Base-by-base conservation (phyloP, 2,797 vertebrate species). In the Gobio occitaniae region DNA sequence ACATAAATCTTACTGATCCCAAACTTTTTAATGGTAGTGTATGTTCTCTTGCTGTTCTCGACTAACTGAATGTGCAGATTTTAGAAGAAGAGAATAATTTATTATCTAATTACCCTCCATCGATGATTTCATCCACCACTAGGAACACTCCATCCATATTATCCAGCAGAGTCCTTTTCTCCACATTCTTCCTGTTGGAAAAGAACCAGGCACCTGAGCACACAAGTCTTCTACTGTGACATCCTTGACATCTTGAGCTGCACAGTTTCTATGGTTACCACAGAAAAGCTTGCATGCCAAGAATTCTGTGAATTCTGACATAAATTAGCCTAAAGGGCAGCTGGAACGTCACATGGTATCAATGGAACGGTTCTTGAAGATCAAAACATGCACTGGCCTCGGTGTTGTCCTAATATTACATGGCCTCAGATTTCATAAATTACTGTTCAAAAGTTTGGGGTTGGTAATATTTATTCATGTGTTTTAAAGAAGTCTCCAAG, bases 71-170 rank as follows among this genome's bases (percentile, higher is more conserved):
- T 32, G 25, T 32, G 25, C 13, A 15, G 25, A 5, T 32, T 5
- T 13, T 65, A 65, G 13, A 32, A 16, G 12, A 32, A 16, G 12
- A 32, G 25, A 6, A 65, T 32, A 0, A 65, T 65, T 8, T 65
- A 32, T 63, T 63, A 29, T 63, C 5, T 29, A 6, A 65, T 65
- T 65, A 95, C 95, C 95, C 95, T 80, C 95, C 95, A 80, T 99
- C 97, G 25, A 99, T 96, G 68, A 97, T 98, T 92, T 99, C 97
- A 9, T 98, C 97, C 91, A 98, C 95, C 80, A 97, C 94, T 25
- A 99, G 90, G 89, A 97, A 97, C 0, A 92, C 96, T 69, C 96
- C 96, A 0, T 98, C 97, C 96, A 98, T 94, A 93, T 98, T 98
- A 75, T 97, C 97, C 89, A 99, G 90, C 87, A 99, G 90, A 90